Base-by-base conservation (phyloP, 2,888 invertebrate species). In the Tryphoninae sp. region DNA sequence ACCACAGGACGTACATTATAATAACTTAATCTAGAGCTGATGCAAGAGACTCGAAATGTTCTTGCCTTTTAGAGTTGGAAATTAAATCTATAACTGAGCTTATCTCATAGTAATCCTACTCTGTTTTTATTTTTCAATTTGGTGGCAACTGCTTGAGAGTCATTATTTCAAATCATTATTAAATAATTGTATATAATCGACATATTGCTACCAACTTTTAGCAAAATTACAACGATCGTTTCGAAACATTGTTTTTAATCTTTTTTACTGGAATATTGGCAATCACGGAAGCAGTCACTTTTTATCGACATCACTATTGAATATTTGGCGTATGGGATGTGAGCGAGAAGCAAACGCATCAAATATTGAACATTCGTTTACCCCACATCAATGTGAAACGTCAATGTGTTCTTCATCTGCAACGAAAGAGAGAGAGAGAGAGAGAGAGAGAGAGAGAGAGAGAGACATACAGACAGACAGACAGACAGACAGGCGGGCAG, bases 281-380 rank as follows among this genome's bases (percentile, higher is more conserved):
- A 64, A 42, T 42, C 22, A 42, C 42, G 45, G 7, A 0, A 55
- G 23, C 42, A 23, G n/a, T 22, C 22, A 53, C n/a, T 42, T 69
- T 23, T 55, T 62, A 19, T 55, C 26, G 19, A 9, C 7, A 65
- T 11, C 45, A 45, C 55, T 55, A 19, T 55, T 19, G 16, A 8
- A 55, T 55, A 19, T 55, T 55, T 55, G 19, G 19, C 11, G 53
- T 49, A 16, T 22, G 16, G 42, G 42, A 42, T 62, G 13, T 22
- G 9, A 26, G 22, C 11, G 69, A 33, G 40, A 75, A 69, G 45
- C 33, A 58, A 65, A 75, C 75, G 61, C 19, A 75, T 81, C 74
- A 62, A 78, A 74, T 74, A 81, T 74, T 74, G 78, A 71, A 64
- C 64, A 65, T 64, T 78, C 78, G 78, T 71, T 71, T 74, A 58